phyloP scores from a whole-genome alignment of 2,113 vertebrate genomes.

The Rana temporaria region DNA sequence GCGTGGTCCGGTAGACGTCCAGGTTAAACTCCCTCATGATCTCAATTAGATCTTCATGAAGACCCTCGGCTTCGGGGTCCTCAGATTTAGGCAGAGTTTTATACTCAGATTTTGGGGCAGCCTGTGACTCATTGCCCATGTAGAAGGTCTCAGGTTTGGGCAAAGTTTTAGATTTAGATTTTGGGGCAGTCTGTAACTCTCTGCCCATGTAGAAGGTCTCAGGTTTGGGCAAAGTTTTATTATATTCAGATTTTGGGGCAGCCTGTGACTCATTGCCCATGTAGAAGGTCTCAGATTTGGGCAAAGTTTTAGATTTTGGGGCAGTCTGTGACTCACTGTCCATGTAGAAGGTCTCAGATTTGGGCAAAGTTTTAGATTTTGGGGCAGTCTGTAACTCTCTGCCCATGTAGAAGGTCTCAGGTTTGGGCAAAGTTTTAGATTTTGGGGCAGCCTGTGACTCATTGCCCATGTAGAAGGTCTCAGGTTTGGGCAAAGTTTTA shows the following conservation, averaged over 20 bases:
- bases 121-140: conserved; percentile 51
- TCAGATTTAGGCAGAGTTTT: conserved; percentile 60
- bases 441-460: conserved; percentile 53
- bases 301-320: conserved; percentile 56
- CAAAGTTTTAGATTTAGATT: too few species aligned
- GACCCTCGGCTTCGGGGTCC: conserved; percentile 65
- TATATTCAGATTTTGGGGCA: conserved; percentile 18
- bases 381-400: conserved; percentile 54
- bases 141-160: neutral
- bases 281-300: conserved; percentile 49
- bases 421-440: conserved; percentile 56
- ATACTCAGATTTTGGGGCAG: conserved; percentile 22
- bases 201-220: conserved; percentile 49
- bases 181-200: conserved; percentile 52
- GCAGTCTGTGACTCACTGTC: conserved; percentile 56
- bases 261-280: conserved; percentile 53
- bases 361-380: conserved; percentile 54
- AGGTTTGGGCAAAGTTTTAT: conserved; percentile 57
- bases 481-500: conserved; percentile 59
- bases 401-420: conserved; percentile 50
- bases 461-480: conserved; percentile 38
- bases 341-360: conserved; percentile 39
- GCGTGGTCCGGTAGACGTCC: conserved; percentile 82
- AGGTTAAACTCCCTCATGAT: conserved; percentile 81
- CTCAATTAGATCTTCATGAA: conserved; percentile 69